Conservation (phyloP, 37 sponge, comb jelly and placozoan genomes). For the Haliclona indistincta region DNA sequence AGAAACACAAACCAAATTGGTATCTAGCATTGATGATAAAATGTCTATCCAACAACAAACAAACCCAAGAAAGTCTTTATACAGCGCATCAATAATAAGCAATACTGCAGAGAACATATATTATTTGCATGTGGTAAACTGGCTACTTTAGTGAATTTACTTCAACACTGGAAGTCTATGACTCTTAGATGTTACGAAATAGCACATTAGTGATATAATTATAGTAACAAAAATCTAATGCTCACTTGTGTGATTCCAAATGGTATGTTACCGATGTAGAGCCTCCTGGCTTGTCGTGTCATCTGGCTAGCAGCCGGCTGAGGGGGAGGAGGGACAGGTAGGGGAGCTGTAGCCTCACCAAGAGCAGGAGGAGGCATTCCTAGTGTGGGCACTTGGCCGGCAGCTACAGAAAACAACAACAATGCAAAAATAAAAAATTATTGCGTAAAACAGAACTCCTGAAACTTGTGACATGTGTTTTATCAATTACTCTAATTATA, state of each 20-base stretch:
- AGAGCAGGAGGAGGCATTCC: constrained; percentile 87
- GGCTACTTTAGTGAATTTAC: no score
- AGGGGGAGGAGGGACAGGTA: constrained; percentile 90
- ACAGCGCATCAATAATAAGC: no score
- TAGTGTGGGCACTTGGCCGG: constrained; percentile 93
- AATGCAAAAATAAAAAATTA: not conserved
- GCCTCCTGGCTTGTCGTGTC: constrained; percentile 94
- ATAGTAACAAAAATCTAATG: not conserved
- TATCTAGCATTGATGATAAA: no score
- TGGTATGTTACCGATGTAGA: constrained; percentile 99
- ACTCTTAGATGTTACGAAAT: no score
- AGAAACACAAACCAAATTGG: no score
- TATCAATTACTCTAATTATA: not conserved
- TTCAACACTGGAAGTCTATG: no score
- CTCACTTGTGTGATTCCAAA: constrained; percentile 93
- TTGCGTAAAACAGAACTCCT: not conserved
- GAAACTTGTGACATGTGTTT: not conserved
- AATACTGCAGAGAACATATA: no score
- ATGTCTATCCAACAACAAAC: no score
- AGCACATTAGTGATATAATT: no score
- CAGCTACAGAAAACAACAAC: constrained; percentile 59
- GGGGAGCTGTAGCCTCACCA: constrained; percentile 76
- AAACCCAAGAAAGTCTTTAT: no score
- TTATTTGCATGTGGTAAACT: no score
- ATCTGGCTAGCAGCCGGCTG: constrained; percentile 96